These are phyloP conservation scores for Oophaga pumilio DNA, from an alignment of 2,113 vertebrate species.

Conservation along the genomic window DNA sequence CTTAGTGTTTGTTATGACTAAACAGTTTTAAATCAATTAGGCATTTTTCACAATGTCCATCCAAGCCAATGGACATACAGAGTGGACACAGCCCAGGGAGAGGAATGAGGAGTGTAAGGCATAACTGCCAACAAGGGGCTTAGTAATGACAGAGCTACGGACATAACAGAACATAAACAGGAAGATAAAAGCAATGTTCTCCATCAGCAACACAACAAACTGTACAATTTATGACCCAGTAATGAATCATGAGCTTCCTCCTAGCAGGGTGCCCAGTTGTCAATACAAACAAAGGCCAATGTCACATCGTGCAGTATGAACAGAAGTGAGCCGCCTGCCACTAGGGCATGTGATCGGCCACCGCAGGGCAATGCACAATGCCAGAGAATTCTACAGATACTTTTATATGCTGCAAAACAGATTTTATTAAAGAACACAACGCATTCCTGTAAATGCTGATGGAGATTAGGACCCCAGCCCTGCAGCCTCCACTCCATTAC, in stretches of 20 bases:
- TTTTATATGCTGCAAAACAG: no score
- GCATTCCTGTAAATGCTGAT: background rate
- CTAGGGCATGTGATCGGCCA: background rate
- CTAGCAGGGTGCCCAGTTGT: background rate
- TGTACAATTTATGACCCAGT: background rate
- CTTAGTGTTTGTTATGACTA: no score
- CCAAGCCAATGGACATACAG: no score
- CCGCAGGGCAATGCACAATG: no score
- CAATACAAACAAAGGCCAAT: background rate
- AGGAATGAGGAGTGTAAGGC: background rate
- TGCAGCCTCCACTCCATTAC: background rate
- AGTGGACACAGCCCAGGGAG: background rate
- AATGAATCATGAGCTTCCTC: background rate
- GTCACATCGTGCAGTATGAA: background rate
- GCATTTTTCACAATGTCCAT: no score
- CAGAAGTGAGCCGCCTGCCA: background rate
- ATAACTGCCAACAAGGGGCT: background rate
- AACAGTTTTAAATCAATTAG: no score
- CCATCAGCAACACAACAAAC: background rate
- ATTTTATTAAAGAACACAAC: no score
- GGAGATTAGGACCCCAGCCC: background rate
- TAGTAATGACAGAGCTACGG: background rate
- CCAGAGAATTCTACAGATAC: no score
- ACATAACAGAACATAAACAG: background rate
- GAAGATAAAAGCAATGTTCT: conserved; percentile 21